Conservation (phyloP, 2,113 vertebrate species). For the Mus musculus region GRCm39 chr2:94728501-94729000, state of each 20-base stretch:
- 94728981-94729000: background rate
- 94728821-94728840: background rate
- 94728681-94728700: background rate
- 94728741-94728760: background rate
- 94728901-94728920: background rate
- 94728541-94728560: background rate
- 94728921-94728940: background rate
- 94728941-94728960: background rate
- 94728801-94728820: background rate
- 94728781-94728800: background rate
- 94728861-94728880: background rate
- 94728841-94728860: background rate
- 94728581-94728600: background rate
- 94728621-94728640: background rate
- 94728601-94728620: conserved; percentile 3
- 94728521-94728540: background rate
- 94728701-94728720: background rate
- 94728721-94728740: background rate
- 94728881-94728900: background rate
- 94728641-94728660: background rate
- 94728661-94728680: background rate
- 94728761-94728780: background rate
- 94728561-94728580: background rate
- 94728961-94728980: background rate
- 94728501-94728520: background rate